Evolutionary conservation across 2,113 vertebrate genomes (phyloP), one percentile per base, ranked within the genome.

Genomic region (Aix galericulata): DNA sequence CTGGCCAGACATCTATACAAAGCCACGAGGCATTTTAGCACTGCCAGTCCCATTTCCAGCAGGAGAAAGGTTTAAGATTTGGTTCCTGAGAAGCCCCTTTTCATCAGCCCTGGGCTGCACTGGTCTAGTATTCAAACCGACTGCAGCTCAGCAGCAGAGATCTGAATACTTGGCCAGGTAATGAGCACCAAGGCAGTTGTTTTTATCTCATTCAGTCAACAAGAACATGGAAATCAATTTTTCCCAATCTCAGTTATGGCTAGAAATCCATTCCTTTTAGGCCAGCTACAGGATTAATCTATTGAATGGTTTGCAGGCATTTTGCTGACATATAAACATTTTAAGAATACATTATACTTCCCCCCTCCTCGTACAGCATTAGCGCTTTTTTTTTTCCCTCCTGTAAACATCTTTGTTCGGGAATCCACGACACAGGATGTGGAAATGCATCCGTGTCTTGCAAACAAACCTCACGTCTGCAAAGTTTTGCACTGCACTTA

Each of bases 311-410:
- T 97, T 97, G 95, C 95, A 58, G 96, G 97, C 97, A 17, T 98
- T 98, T 98, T 98, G 98, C 98, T 98, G 98, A 98, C 98, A 97
- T 96, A 96, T 94, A 97, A 98, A 97, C 97, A 98, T 98, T 98
- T 98, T 97, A 97, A 98, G 98, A 98, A 98, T 98, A 97, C 97
- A 98, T 98, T 98, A 98, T 82, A 89, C 92, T 95, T 96, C 95
- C 92, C 58, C 82, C 86, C 72, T 97, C 94, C 89, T 88, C 73
- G 59, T 80, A 91, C 25, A 91, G 96, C 95, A 97, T 95, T 98
- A 97, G 76, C 86, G 93, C 62, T 32, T 53, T 71, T 50, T 69
- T 69, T 26, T 78, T 69, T 26, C 75, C 91, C 95, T 97, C 97
- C 97, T 97, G 95, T 94, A 96, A 97, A 97, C 93, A 91, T 88